A percentile compares a stretch with the other conserved stretches of the same genome.
phyloP scores from a whole-genome alignment of 2,113 vertebrate genomes.

The Colinus virginianus region DNA sequence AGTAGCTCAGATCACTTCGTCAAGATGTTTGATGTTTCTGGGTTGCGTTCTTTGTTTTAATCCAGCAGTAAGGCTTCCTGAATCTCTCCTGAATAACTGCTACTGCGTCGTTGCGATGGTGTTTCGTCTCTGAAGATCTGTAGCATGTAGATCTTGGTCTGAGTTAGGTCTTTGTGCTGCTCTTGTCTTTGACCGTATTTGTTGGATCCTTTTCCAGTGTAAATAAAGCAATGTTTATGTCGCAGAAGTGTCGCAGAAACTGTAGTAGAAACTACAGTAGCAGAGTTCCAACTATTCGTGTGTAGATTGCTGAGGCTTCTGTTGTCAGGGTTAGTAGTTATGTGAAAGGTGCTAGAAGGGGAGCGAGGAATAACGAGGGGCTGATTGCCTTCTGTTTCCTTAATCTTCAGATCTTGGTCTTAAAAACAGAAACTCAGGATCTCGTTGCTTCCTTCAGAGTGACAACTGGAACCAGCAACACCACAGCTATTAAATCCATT shows the following conservation, averaged over 20 bases:
- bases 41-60: background rate
- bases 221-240: background rate
- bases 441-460: constrained; percentile 97
- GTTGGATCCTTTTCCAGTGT: background rate
- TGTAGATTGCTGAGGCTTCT: background rate
- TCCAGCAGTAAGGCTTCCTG: background rate
- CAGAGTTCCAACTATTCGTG: background rate
- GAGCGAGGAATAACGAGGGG: background rate
- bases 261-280: background rate
- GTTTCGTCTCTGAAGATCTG: background rate
- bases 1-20: background rate
- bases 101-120: fast-evolving
- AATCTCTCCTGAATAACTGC: background rate
- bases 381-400: constrained; percentile 36
- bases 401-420: constrained; percentile 90
- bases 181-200: background rate
- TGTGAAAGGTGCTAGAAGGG: background rate
- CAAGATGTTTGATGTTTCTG: background rate
- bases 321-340: background rate
- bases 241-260: background rate
- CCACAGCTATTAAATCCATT: constrained; percentile 98
- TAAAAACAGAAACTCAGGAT: constrained; percentile 96
- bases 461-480: constrained; percentile 98
- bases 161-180: background rate
- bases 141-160: background rate